Conservation (phyloP, 2,888 invertebrate genomes). For the Tolmerus cingulatus region DNA sequence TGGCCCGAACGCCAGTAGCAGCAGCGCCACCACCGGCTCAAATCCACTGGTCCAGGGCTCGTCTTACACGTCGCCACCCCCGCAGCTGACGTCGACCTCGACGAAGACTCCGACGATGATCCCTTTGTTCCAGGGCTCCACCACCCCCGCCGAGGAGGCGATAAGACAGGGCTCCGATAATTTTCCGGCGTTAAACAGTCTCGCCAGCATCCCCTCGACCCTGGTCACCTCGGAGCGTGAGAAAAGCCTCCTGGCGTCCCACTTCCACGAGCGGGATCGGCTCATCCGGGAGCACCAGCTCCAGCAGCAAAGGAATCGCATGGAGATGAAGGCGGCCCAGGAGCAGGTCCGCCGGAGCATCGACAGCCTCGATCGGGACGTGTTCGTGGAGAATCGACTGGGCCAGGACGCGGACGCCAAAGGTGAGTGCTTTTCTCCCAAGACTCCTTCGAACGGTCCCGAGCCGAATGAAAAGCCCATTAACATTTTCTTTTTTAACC, state of each 20-base stretch:
- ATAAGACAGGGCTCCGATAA: conserved; percentile 32
- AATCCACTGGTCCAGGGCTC: conserved; percentile 4
- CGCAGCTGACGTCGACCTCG: neutral
- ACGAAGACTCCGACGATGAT: neutral
- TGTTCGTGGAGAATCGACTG: conserved; percentile 3
- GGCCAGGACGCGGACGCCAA: conserved; percentile 5
- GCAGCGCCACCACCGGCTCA: conserved; percentile 23
- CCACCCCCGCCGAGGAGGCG: neutral
- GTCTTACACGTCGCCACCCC: neutral
- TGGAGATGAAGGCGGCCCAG: conserved; percentile 55
- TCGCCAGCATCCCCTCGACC: conserved; percentile 42
- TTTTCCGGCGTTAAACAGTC: conserved; percentile 39
- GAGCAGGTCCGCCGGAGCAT: conserved; percentile 50
- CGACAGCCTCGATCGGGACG: neutral
- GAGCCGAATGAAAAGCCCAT: neutral
- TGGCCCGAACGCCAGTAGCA: neutral
- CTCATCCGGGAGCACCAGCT: conserved; percentile 63
- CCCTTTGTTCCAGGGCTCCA: neutral
- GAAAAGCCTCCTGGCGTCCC: conserved; percentile 60
- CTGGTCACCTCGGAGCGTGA: conserved; percentile 52
- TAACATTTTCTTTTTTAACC: neutral
- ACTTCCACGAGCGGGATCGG: conserved; percentile 63
- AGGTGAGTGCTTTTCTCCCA: conserved; percentile 32
- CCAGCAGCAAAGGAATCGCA: conserved; percentile 56
- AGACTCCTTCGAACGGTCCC: neutral